A percentile compares a stretch with the other conserved stretches of the same genome.
These are phyloP conservation scores for Spialia ferax DNA, from an alignment of 2,888 invertebrate species.

Conservation along the genomic window DNA sequence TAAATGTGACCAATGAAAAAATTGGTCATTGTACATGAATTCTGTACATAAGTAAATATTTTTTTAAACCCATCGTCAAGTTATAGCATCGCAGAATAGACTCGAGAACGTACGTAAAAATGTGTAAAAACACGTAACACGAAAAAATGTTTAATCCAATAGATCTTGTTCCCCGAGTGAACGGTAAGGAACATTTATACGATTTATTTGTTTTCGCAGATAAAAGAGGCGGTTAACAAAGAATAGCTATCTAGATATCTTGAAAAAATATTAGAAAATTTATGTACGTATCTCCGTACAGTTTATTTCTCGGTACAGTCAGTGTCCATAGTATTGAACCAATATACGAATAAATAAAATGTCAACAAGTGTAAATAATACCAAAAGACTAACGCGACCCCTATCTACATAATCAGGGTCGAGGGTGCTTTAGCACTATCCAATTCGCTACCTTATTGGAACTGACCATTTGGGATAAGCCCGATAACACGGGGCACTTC, in stretches of 20 bases:
- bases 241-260: neutral
- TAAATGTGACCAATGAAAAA: neutral
- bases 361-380: conserved; percentile 1
- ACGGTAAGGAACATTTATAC: conserved; percentile 54
- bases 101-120: too few relatives aligned
- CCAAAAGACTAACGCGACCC: conserved; percentile 16
- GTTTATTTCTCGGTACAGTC: too few relatives aligned
- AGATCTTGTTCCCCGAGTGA: conserved; percentile 21
- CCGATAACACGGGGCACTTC: neutral
- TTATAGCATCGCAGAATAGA: neutral
- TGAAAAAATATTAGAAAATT: neutral
- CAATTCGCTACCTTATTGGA: conserved; percentile 18
- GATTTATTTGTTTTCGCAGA: conserved; percentile 67
- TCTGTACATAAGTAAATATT: too few relatives aligned
- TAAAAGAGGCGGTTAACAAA: conserved; percentile 43
- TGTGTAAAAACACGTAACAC: too few relatives aligned
- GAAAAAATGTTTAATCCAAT: conserved; percentile 30
- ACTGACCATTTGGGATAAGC: conserved; percentile 1
- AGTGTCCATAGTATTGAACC: too few relatives aligned
- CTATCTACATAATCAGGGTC: conserved; percentile 25
- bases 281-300: too few relatives aligned
- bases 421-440: conserved; percentile 5
- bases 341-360: neutral
- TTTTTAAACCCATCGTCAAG: too few relatives aligned
- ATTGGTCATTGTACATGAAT: too few relatives aligned